Evolutionary conservation across 2,113 vertebrate species (phyloP).

Genomic region (Coracopsis vasa): DNA sequence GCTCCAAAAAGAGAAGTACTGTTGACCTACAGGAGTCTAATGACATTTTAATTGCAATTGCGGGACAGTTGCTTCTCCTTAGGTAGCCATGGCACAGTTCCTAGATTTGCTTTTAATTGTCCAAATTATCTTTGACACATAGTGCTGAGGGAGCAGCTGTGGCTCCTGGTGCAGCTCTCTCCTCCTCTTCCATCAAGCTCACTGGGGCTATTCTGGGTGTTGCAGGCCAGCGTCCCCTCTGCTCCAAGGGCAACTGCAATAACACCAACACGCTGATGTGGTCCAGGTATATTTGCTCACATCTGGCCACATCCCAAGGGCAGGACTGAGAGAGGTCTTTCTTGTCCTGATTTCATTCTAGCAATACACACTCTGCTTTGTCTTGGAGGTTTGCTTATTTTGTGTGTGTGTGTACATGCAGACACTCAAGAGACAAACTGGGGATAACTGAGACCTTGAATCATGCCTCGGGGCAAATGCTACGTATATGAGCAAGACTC

Average conservation of each 20-base stretch:
- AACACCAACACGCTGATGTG: too few relatives aligned
- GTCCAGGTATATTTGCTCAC: neutral
- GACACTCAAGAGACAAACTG: neutral
- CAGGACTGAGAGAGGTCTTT: neutral
- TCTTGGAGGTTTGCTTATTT: neutral
- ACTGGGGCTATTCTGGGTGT: neutral
- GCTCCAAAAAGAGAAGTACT: neutral
- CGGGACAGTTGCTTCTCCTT: constrained; percentile 22
- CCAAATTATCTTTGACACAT: neutral
- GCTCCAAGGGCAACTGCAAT: neutral
- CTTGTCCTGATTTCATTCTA: neutral
- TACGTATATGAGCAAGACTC: neutral
- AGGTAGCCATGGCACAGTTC: constrained; percentile 25
- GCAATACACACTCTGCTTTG: neutral
- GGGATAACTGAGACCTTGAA: neutral
- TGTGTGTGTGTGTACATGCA: accelerated
- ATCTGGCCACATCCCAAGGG: too few relatives aligned
- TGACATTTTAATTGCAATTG: constrained; percentile 26
- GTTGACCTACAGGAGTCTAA: constrained; percentile 33
- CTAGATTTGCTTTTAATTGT: neutral
- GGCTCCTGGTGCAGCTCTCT: neutral
- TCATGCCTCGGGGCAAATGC: neutral
- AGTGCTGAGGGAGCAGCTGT: neutral
- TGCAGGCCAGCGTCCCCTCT: neutral
- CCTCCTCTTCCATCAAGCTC: neutral